A percentile compares a stretch with the other conserved stretches of the same genome.
Conservation (phyloP, 1,140 invertebrate genomes). For the Vanessa tameamea region DNA sequence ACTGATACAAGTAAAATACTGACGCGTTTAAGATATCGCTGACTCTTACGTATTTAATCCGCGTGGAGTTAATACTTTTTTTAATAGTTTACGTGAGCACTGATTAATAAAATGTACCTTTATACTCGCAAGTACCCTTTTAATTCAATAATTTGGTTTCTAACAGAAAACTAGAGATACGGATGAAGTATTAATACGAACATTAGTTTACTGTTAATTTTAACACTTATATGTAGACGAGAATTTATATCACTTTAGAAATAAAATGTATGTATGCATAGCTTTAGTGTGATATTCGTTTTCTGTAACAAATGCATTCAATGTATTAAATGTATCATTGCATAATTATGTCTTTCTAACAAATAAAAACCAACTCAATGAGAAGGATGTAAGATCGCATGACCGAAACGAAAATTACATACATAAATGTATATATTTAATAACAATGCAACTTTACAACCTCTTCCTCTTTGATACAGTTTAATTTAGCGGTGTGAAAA, state of each 20-base stretch:
- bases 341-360: no score
- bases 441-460: neutral
- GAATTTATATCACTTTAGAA: neutral
- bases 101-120: constrained; percentile 21
- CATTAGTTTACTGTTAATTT: neutral
- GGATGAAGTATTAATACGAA: neutral
- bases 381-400: no score
- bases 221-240: neutral
- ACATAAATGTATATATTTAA: no score
- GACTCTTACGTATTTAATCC: constrained; percentile 19
- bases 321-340: no score
- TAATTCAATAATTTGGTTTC: constrained; percentile 12
- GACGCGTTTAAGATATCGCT: constrained; percentile 23
- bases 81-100: constrained; percentile 29
- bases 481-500: constrained; percentile 30
- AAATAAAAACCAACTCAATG: no score
- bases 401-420: no score
- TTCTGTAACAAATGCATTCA: no score
- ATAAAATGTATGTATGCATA: neutral
- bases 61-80: constrained; percentile 27
- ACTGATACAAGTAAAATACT: constrained; percentile 22
- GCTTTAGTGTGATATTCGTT: neutral
- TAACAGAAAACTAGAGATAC: neutral
- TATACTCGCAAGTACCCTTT: constrained; percentile 8
- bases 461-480: neutral